phyloP scores from a whole-genome alignment of 2,888 invertebrate species.

The Fragum sueziense region DNA sequence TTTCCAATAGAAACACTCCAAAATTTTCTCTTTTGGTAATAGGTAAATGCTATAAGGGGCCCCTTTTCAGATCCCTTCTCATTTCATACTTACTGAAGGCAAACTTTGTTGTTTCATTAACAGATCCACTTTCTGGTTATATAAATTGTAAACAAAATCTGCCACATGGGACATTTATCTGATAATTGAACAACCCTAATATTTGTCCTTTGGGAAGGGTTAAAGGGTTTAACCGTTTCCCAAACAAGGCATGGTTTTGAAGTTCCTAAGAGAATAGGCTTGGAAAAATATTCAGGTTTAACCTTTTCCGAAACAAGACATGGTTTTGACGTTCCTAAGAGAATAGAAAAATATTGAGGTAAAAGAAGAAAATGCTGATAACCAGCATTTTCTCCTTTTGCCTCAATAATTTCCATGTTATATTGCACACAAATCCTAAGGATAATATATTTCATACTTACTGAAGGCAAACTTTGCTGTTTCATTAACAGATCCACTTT shows the following conservation, averaged over 20 bases:
- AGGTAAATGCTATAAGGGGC: no score
- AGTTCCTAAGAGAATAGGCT: not conserved
- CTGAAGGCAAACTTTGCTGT: conserved; percentile 67
- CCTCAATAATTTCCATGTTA: not conserved
- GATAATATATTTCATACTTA: conserved; percentile 26
- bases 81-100: not conserved
- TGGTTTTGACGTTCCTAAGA: not conserved
- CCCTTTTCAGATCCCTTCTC: no score
- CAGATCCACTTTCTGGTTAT: not conserved
- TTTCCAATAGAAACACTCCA: no score
- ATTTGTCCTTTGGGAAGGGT: conserved; percentile 86
- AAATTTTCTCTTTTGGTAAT: no score
- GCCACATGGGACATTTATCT: conserved; percentile 67
- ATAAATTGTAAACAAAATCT: not conserved
- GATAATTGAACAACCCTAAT: conserved; percentile 71
- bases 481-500: conserved; percentile 73
- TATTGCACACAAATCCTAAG: not conserved
- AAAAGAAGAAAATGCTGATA: not conserved
- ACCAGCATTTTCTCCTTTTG: not conserved
- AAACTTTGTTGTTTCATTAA: not conserved
- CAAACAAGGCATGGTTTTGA: conserved; percentile 84
- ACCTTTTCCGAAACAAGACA: conserved; percentile 90
- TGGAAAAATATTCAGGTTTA: conserved; percentile 95
- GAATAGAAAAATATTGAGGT: not conserved
- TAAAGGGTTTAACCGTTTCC: conserved; percentile 95